Evolutionary conservation across 2,797 vertebrate genomes (phyloP), one percentile per base, ranked within the genome.

Genomic region (Scleropages formosus): DNA sequence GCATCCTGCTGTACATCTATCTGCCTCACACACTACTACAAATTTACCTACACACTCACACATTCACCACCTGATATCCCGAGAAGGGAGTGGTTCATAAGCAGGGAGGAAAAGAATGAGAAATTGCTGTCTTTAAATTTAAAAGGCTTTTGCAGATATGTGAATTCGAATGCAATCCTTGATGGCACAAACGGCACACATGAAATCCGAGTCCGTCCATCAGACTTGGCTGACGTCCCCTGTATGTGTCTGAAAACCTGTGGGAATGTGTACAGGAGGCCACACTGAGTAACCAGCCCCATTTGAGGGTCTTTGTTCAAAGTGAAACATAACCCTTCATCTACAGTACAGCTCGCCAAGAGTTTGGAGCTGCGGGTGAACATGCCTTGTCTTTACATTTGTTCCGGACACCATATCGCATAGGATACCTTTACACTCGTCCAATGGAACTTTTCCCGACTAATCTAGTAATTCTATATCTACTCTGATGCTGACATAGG

Each of bases 391-490:
- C 68, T 49, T 56, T 15, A 70, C 49, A 11, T 70, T 20, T 60
- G 27, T 39, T 44, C 70, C 31, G 59, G 20, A 61, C 59, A 22
- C 20, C 59, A 61, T 22, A 61, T 22, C 20, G 20, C 15, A 22
- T 22, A 61, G 70, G 53, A 60, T 60, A 59, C 6, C 18, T 59
- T 72, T 72, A 72, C 70, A 60, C 8, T 6, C 31, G 70, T 60
- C 53, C 53, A 31, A 60, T 44, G 59, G 70, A 20, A 72, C 56
- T 44, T 72, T 16, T 72, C 26, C 68, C 47, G 53, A 72, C 70
- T 59, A 60, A 72, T 60, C 53, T 72, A 72, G 70, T 60, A 24
- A 72, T 59, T 60, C 26, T 72, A 72, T 56, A 72, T 39, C 18
- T 59, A 44, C 16, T 27, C 27, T 27, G 68, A 70, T 49, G 49